Base-by-base conservation (phyloP, 2,888 invertebrate species). In the Apamea crenata region DNA sequence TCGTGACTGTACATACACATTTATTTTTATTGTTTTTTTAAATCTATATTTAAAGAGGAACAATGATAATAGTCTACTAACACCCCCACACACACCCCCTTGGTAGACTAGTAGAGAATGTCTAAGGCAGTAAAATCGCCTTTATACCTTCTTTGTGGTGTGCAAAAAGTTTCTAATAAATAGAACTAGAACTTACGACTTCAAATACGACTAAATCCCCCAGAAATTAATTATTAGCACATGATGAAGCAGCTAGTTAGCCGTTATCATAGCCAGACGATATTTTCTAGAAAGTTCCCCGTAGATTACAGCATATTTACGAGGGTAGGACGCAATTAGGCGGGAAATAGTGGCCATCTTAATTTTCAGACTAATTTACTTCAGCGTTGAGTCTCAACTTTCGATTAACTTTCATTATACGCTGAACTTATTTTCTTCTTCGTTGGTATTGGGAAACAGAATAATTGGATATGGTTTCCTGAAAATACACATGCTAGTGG, bases 361-460 rank as follows among this genome's bases (percentile, higher is more conserved):
- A 84, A 86, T 87, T 89, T 87, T 82, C 82, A 84, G 84, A 82
- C 84, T 89, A 90, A 90, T 89, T 90, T 85, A 81, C 81, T 82
- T 73, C 69, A 77, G 72, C 83, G 76, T n/a, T 66, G 84, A 79
- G 80, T 85, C 87, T 84, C 79, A 47, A 83, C 80, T 88, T 84
- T 79, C 82, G 80, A 86, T 89, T 83, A 82, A 81, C 78, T 86
- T 86, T 70, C 67, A 87, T 87, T 84, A 87, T 70, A 61, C 83
- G 75, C 77, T 78, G 70, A 80, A 83, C 68, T 86, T 81, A 84
- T 82, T 88, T 89, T 88, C 69, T 78, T 70, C 53, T 77, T 65
- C 53, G 77, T 21, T 66, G 36, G 73, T 69, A 59, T 69, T 56
- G 25, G 29, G n/a, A 77, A 65, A 77, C 80, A 72, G 29, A 79